Conservation (phyloP, 2,888 invertebrate genomes). For the Drosophila leonis region DNA sequence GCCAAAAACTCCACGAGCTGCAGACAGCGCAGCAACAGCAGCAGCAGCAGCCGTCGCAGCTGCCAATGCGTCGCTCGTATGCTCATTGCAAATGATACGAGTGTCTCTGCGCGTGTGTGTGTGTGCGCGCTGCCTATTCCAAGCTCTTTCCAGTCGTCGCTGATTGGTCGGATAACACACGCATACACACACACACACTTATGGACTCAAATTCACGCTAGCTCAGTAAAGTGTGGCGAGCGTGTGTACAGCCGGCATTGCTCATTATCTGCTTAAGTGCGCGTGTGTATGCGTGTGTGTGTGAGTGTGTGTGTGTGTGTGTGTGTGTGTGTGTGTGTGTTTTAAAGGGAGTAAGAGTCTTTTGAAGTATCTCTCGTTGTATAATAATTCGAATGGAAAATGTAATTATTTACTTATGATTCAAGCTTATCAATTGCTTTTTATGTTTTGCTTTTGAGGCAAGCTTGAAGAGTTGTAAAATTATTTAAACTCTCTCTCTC, state of each 20-base stretch:
- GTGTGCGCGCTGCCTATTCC: conserved; percentile 40
- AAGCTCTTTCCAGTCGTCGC: conserved; percentile 54
- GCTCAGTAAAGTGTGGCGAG: conserved; percentile 38
- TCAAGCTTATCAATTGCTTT: conserved; percentile 58
- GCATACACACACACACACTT: not conserved
- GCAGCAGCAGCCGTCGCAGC: conserved; percentile 25
- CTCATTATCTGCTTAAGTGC: conserved; percentile 36
- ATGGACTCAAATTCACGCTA: not conserved
- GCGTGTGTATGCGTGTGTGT: conserved; percentile 7
- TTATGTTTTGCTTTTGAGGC: conserved; percentile 21
- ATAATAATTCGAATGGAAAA: conserved; percentile 64
- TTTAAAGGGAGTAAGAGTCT: conserved; percentile 1
- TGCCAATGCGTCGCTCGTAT: conserved; percentile 6
- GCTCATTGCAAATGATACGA: conserved; percentile 47
- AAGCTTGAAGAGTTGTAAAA: not conserved
- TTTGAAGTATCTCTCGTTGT: conserved; percentile 25
- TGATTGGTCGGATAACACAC: conserved; percentile 78
- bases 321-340: conserved; percentile 12
- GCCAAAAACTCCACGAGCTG: conserved; percentile 54
- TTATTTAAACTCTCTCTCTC: not conserved
- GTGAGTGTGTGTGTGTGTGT: conserved; percentile 11
- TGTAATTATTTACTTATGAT: conserved; percentile 71
- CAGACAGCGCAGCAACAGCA: conserved; percentile 33
- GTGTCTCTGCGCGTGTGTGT: conserved; percentile 15
- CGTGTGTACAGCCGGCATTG: conserved; percentile 38